phyloP scores from a whole-genome alignment of 1,140 invertebrate species.

The Cyphomyrmex costatus region DNA sequence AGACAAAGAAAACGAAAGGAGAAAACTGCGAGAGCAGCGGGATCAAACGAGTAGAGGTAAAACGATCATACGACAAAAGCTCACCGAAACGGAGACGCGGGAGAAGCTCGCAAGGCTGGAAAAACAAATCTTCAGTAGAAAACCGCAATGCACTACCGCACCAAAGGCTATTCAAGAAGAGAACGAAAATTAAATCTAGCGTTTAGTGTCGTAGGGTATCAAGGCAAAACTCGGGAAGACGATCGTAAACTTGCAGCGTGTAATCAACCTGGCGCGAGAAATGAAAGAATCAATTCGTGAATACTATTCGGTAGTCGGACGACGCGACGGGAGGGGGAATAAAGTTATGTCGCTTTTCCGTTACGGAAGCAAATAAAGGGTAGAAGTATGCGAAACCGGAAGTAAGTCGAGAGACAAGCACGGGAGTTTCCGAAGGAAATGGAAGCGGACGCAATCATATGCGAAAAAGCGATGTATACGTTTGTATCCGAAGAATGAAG shows the following conservation, averaged over 20 bases:
- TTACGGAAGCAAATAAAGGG: conserved; percentile 6
- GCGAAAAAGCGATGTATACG: conserved; percentile 23
- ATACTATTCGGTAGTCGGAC: conserved; percentile 11
- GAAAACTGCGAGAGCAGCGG: conserved; percentile 19
- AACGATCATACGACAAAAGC: conserved; percentile 50
- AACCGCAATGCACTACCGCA: conserved; percentile 24
- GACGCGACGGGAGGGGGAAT: conserved; percentile 5
- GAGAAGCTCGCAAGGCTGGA: conserved; percentile 2
- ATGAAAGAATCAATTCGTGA: conserved; percentile 11
- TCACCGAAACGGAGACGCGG: conserved; percentile 10
- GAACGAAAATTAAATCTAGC: conserved; percentile 49
- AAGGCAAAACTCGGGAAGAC: background rate
- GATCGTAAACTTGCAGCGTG: conserved; percentile 4
- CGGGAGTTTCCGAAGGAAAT: conserved; percentile 53
- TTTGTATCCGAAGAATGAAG: conserved; percentile 5
- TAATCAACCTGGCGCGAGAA: conserved; percentile 17
- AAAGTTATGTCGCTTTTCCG: conserved; percentile 38
- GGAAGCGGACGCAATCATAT: conserved; percentile 45
- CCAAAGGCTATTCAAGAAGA: conserved; percentile 23
- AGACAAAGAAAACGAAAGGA: background rate
- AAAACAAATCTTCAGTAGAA: conserved; percentile 37
- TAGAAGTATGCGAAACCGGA: conserved; percentile 30
- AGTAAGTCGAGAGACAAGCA: conserved; percentile 47
- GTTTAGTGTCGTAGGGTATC: conserved; percentile 17
- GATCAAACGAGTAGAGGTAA: conserved; percentile 38